These are phyloP conservation scores for Thripadectes ignobilis DNA, from an alignment of 2,797 vertebrate species.

Conservation along the genomic window DNA sequence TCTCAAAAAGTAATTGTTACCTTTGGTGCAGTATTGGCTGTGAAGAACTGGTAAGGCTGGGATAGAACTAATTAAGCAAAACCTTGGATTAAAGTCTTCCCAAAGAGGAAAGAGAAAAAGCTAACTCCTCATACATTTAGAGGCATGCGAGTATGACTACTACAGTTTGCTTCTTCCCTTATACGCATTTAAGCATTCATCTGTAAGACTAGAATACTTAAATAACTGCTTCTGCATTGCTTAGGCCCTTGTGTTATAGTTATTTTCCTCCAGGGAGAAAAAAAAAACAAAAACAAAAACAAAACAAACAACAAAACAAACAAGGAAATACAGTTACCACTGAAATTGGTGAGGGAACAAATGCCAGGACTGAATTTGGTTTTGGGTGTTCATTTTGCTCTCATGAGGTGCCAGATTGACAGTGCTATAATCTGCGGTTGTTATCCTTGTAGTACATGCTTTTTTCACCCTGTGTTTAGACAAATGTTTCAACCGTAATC, in stretches of 20 bases:
- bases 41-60: background rate
- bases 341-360: background rate
- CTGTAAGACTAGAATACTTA: background rate
- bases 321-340: background rate
- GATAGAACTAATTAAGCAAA: background rate
- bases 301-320: background rate
- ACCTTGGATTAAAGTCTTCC: background rate
- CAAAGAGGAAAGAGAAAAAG: background rate
- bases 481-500: background rate
- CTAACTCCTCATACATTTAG: background rate
- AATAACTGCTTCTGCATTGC: background rate
- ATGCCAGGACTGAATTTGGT: background rate
- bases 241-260: background rate
- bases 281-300: background rate
- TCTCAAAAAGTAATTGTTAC: background rate
- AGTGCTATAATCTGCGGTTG: background rate
- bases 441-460: background rate
- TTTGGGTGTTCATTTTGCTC: background rate
- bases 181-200: accelerated
- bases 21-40: background rate
- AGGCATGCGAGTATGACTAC: background rate
- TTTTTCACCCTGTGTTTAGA: background rate
- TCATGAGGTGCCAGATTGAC: background rate
- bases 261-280: background rate
- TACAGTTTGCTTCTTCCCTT: background rate